Percentiles rank a stretch among this genome's conserved stretches.
Conservation (phyloP, 2,888 invertebrate species). For the Lepidocyrtoides sp. region DNA sequence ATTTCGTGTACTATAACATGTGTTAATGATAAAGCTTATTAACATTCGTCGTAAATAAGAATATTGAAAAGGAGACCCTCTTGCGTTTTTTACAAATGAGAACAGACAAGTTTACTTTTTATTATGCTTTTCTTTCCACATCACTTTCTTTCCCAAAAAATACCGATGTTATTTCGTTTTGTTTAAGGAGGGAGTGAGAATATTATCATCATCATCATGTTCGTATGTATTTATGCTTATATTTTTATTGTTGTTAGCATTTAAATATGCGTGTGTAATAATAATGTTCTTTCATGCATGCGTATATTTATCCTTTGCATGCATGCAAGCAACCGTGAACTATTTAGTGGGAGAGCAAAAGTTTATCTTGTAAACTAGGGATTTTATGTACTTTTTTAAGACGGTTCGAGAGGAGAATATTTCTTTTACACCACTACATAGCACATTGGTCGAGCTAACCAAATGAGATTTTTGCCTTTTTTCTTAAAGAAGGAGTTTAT, state of each 20-base stretch:
- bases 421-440: slow-evolving; percentile 25
- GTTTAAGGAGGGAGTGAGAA: slow-evolving; percentile 19
- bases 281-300: slow-evolving; percentile 61
- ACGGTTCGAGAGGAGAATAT: slow-evolving; percentile 28
- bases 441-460: slow-evolving; percentile 5
- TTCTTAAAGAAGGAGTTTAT: slow-evolving; percentile 22
- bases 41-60: slow-evolving; percentile 67
- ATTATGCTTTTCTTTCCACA: slow-evolving; percentile 26
- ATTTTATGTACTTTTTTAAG: slow-evolving; percentile 71
- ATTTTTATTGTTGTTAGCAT: slow-evolving; percentile 56
- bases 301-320: slow-evolving; percentile 46
- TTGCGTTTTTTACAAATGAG: slow-evolving; percentile 48
- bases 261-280: slow-evolving; percentile 55
- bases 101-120: slow-evolving; percentile 60
- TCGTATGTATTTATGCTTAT: not conserved
- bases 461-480: slow-evolving; percentile 49
- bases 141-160: slow-evolving; percentile 44
- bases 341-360: slow-evolving; percentile 58
- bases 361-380: slow-evolving; percentile 68
- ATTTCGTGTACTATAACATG: slow-evolving; percentile 64
- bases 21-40: slow-evolving; percentile 84
- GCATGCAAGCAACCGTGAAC: slow-evolving; percentile 67
- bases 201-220: not conserved
- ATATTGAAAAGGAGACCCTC: slow-evolving; percentile 39
- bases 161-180: slow-evolving; percentile 26